Conservation (phyloP, 2,888 invertebrate species). For the Mayetiola destructor region DNA sequence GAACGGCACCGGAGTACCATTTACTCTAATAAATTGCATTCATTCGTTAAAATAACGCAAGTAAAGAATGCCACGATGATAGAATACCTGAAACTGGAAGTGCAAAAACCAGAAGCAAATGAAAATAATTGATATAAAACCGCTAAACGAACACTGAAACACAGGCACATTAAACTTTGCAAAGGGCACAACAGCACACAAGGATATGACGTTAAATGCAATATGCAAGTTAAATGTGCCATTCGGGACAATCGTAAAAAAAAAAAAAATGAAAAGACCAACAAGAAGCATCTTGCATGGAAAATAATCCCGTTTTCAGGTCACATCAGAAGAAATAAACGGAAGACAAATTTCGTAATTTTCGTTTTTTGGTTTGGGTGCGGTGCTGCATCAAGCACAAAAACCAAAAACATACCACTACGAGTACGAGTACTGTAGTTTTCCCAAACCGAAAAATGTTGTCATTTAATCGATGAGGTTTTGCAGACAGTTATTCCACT, state of each 20-base stretch:
- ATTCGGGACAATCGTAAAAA: conserved; percentile 1
- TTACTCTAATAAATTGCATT: conserved; percentile 10
- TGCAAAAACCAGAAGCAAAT: not conserved
- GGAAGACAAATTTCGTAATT: conserved; percentile 12
- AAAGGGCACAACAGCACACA: not conserved
- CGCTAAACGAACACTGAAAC: conserved; percentile 4
- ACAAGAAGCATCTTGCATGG: not conserved
- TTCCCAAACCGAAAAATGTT: conserved; percentile 1
- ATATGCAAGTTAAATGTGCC: conserved; percentile 4
- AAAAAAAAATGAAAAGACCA: no score
- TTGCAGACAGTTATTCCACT: not conserved
- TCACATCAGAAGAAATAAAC: not conserved
- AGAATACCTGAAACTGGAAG: not conserved
- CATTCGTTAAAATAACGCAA: no score
- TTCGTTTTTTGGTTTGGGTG: not conserved
- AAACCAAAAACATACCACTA: no score
- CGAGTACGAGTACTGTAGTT: no score
- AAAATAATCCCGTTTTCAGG: not conserved
- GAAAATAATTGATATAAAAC: no score
- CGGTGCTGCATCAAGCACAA: no score
- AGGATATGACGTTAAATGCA: conserved; percentile 5
- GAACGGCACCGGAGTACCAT: no score
- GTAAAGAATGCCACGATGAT: conserved; percentile 2
- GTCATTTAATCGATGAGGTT: not conserved
- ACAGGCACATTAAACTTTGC: no score